Evolutionary conservation across 2,797 vertebrate genomes (phyloP).

Genomic region (Erpetoichthys calabaricus): DNA sequence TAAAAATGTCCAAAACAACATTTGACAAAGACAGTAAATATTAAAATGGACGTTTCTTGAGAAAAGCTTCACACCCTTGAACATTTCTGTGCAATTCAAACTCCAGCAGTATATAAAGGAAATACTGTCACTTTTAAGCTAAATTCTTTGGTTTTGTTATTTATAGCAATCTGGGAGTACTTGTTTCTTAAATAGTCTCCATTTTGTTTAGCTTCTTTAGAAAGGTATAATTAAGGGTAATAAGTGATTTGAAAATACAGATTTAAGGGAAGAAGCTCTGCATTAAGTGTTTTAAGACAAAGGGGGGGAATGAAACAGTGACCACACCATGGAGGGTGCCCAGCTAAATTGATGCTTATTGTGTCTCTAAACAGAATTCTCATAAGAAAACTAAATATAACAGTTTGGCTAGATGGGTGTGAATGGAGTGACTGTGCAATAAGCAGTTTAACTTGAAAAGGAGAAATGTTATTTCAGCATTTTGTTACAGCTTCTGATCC

Average conservation of each 20-base stretch:
- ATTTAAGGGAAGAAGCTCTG: slow-evolving; percentile 59
- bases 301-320: slow-evolving; percentile 30
- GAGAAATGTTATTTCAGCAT: too few relatives aligned
- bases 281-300: slow-evolving; percentile 64
- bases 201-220: slow-evolving; percentile 30
- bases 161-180: slow-evolving; percentile 5
- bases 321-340: slow-evolving; percentile 21
- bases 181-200: slow-evolving; percentile 49
- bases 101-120: neutral
- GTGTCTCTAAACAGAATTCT: slow-evolving; percentile 18
- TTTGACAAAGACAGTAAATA: too few relatives aligned
- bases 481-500: too few relatives aligned
- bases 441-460: too few relatives aligned
- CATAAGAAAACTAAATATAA: slow-evolving; percentile 14
- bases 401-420: neutral
- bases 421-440: too few relatives aligned
- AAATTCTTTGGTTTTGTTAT: neutral
- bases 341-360: slow-evolving; percentile 20
- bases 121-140: neutral
- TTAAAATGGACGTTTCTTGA: too few relatives aligned
- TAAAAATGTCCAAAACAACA: too few relatives aligned
- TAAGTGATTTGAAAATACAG: slow-evolving; percentile 66
- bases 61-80: too few relatives aligned
- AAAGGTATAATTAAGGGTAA: slow-evolving; percentile 60
- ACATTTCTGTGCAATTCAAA: too few relatives aligned